phyloP scores from a whole-genome alignment of 2,113 vertebrate genomes.

The Antechinus stuartii region DNA sequence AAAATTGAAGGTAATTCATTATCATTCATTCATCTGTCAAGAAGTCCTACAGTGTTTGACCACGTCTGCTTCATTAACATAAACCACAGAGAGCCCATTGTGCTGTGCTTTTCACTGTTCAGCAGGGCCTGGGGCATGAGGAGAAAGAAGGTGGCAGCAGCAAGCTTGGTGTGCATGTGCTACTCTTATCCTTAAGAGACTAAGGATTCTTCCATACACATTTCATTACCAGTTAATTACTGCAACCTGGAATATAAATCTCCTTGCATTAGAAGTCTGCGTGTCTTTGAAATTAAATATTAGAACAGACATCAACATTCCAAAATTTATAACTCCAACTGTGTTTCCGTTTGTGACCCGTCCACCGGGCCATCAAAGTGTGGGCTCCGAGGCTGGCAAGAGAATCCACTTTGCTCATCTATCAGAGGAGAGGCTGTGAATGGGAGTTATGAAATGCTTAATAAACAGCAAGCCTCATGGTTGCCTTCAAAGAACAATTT shows the following conservation, averaged over 20 bases:
- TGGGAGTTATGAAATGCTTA: neutral
- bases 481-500: neutral
- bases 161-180: neutral
- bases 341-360: neutral
- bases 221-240: conserved; percentile 11
- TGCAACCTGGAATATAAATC: neutral
- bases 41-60: neutral
- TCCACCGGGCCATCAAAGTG: no score
- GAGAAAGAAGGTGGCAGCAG: neutral
- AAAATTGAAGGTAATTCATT: conserved; percentile 26
- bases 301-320: neutral
- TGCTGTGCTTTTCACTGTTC: neutral
- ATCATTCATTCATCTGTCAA: neutral
- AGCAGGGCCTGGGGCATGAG: neutral
- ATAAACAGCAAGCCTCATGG: neutral
- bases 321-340: neutral
- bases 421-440: neutral
- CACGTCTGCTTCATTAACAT: neutral
- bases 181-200: neutral
- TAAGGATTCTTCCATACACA: neutral
- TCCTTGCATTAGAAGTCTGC: neutral
- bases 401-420: neutral
- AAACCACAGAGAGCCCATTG: neutral
- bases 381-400: no score
- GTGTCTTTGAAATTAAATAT: neutral